Evolutionary conservation across 1,140 invertebrate species (phyloP), one percentile per base, ranked within the genome.

Genomic region (Drosophila chauvacae): DNA sequence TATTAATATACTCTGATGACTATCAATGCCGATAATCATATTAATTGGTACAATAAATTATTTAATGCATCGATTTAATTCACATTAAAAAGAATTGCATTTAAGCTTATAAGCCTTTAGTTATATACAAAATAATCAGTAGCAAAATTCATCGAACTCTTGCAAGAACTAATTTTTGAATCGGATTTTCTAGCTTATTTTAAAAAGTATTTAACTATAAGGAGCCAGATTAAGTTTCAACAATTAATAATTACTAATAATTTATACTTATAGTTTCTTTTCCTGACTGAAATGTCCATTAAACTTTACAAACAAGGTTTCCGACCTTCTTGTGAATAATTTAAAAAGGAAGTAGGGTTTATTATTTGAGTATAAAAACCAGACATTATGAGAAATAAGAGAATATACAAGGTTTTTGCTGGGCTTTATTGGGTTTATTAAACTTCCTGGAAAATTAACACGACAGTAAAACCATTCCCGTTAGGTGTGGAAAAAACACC

Each of bases 381-480:
- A 7, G 2, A 9, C 18, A 30, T 10, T 30, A 7, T 30, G 5
- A 13, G 11, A 3, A 14, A 53, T 20, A 26, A 48, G 14, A 18
- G 0, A 28, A 28, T 3, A 20, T 9, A 16, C 0, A 35, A 20
- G 3, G 18, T 37, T 55, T 35, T 55, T 55, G 18, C 51, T 55
- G 13, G 7, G 23, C 20, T 37, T 55, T 55, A n/a, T 37, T 9
- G 11, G 20, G 33, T 39, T 39, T 55, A 55, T 39, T 37, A 39
- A 55, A 7, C 33, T 55, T 37, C 53, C 33, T 16, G 14, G 20
- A n/a, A 37, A 55, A 23, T 55, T 37, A 37, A 55, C 51, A 37
- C 33, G 33, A 55, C 13, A 23, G 14, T 37, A 37, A 23, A 55
- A 37, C 18, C 20, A n/a, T 39, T 55, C 14, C 10, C 4, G 1